These are phyloP conservation scores for Terrapene triunguis DNA, from an alignment of 2,113 vertebrate genomes.

Conservation along the genomic window DNA sequence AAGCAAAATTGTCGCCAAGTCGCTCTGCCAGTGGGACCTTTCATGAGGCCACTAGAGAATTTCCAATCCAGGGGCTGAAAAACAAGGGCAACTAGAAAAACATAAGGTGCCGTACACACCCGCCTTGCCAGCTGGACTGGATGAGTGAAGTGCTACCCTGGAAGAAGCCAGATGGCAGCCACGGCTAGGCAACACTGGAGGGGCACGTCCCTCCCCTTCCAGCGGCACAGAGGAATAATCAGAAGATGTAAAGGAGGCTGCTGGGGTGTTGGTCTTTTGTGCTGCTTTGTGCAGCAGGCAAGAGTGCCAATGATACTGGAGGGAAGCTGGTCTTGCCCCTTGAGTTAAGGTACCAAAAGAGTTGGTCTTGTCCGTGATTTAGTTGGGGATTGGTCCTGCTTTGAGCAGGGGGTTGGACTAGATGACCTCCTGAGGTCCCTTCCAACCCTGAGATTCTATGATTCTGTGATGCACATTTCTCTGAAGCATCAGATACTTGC, in stretches of 20 bases:
- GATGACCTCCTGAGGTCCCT: too few species aligned
- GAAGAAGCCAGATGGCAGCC: background rate
- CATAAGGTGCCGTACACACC: rapidly evolving
- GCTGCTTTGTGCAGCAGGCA: background rate
- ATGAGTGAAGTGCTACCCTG: background rate
- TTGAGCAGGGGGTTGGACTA: too few species aligned
- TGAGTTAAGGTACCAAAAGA: background rate
- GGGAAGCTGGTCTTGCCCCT: background rate
- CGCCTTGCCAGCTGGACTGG: background rate
- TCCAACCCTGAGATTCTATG: too few species aligned
- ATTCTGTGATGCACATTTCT: background rate
- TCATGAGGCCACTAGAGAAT: background rate
- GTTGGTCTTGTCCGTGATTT: background rate
- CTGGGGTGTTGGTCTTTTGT: too few species aligned
- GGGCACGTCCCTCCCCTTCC: background rate
- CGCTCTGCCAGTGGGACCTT: background rate
- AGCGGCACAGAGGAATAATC: background rate
- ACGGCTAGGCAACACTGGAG: background rate
- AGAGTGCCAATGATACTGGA: background rate
- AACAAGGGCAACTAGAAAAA: background rate
- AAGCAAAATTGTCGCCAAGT: background rate
- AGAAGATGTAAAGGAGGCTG: background rate
- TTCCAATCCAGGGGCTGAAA: background rate
- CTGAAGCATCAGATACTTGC: background rate
- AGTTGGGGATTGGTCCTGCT: background rate